Conservation (phyloP, 2,113 vertebrate genomes). For the Hassar affinis region DNA sequence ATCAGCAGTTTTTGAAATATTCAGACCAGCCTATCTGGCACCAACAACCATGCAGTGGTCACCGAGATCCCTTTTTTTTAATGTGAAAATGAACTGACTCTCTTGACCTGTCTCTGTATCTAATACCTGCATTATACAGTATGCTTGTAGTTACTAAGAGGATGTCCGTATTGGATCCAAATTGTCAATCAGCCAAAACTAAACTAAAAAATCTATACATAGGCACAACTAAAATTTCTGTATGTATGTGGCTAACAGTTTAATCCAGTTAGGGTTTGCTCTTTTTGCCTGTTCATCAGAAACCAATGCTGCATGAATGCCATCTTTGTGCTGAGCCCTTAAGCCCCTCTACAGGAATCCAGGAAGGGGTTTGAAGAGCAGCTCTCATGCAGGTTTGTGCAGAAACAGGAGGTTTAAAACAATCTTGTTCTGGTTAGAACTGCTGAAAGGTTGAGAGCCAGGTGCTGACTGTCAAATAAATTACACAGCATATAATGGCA, state of each 20-base stretch:
- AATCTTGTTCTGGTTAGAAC: background rate
- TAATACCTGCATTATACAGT: background rate
- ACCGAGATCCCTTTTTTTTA: background rate
- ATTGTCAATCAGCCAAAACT: background rate
- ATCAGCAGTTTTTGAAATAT: background rate
- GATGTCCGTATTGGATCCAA: background rate
- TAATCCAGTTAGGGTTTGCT: constrained; percentile 22
- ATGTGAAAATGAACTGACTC: background rate
- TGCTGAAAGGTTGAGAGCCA: background rate
- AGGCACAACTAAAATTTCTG: background rate
- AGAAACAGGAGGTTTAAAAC: background rate
- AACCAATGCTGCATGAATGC: constrained; percentile 43
- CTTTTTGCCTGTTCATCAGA: constrained; percentile 31
- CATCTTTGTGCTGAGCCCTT: constrained; percentile 46
- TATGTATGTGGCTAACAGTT: constrained; percentile 3
- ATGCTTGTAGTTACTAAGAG: background rate
- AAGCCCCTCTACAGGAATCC: constrained; percentile 42
- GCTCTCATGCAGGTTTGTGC: background rate
- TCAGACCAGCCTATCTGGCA: background rate
- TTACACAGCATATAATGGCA: background rate
- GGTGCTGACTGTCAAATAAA: background rate
- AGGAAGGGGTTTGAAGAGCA: constrained; percentile 37
- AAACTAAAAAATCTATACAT: too few species aligned
- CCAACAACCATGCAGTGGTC: background rate
- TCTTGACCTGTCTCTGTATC: background rate